A percentile compares a stretch with the other conserved stretches of the same genome.
These are phyloP conservation scores for Trissolcus japonicus DNA, from an alignment of 2,888 invertebrate species.

Conservation along the genomic window DNA sequence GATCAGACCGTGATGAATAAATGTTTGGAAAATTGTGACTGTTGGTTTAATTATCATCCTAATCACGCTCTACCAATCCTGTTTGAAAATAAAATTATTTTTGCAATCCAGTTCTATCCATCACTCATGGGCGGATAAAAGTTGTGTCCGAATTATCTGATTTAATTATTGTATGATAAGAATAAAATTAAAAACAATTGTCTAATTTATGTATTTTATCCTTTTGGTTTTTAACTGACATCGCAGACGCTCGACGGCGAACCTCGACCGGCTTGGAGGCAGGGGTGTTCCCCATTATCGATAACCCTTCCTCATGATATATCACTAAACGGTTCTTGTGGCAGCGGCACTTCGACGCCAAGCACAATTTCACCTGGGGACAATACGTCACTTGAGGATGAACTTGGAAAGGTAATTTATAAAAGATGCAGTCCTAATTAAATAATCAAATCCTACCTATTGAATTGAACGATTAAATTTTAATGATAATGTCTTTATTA, in stretches of 20 bases:
- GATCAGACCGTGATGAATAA: conserved; percentile 8
- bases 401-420: conserved; percentile 69
- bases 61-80: conserved; percentile 3
- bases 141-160: too few relatives aligned
- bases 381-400: conserved; percentile 72
- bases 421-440: too few relatives aligned
- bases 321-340: conserved; percentile 69
- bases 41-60: conserved; percentile 30
- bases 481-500: not conserved
- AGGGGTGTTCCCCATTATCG: conserved; percentile 72
- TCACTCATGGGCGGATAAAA: too few relatives aligned
- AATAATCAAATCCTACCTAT: too few relatives aligned
- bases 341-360: conserved; percentile 76
- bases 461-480: not conserved
- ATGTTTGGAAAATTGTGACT: conserved; percentile 11
- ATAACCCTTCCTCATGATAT: conserved; percentile 71
- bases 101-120: too few relatives aligned
- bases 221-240: conserved; percentile 18
- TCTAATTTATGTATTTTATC: conserved; percentile 1
- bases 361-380: conserved; percentile 77
- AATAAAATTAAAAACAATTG: too few relatives aligned
- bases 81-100: too few relatives aligned
- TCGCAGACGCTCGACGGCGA: conserved; percentile 64
- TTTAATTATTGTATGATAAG: too few relatives aligned
- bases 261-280: conserved; percentile 68